Percentiles rank a stretch among this genome's conserved stretches.
phyloP scores from a whole-genome alignment of 1,140 invertebrate species.

The Ylistrum balloti region DNA sequence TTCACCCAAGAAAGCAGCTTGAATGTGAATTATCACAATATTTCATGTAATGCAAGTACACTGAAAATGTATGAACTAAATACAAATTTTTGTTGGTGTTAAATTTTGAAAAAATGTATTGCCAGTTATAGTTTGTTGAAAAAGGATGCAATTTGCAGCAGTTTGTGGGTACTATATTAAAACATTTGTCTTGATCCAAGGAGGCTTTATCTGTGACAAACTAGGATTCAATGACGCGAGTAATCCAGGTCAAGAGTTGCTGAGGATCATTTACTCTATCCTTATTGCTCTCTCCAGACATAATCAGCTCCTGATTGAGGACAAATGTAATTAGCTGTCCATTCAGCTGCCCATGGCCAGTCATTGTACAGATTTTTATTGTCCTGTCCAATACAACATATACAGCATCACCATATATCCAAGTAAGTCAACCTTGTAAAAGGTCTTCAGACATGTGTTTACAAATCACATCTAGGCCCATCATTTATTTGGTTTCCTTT shows the following conservation, averaged over 20 bases:
- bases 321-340: conserved; percentile 9
- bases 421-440: not conserved
- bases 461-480: not conserved
- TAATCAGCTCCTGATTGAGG: not conserved
- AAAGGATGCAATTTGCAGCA: too few relatives aligned
- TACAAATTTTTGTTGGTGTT: too few relatives aligned
- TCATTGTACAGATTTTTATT: not conserved
- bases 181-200: not conserved
- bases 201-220: not conserved
- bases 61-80: too few relatives aligned
- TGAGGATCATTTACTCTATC: not conserved
- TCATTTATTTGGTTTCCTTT: not conserved
- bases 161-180: too few relatives aligned
- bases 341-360: not conserved
- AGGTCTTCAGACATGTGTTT: not conserved
- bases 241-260: not conserved
- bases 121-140: too few relatives aligned
- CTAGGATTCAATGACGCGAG: not conserved
- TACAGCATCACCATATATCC: not conserved
- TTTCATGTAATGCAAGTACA: too few relatives aligned
- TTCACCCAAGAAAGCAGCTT: too few relatives aligned
- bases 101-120: too few relatives aligned
- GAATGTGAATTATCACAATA: too few relatives aligned
- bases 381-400: not conserved
- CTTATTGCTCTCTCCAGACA: conserved; percentile 17